A percentile compares a stretch with the other conserved stretches of the same genome.
Conservation (phyloP, 2,797 vertebrate genomes). For the Stomatorhinus walkeri region DNA sequence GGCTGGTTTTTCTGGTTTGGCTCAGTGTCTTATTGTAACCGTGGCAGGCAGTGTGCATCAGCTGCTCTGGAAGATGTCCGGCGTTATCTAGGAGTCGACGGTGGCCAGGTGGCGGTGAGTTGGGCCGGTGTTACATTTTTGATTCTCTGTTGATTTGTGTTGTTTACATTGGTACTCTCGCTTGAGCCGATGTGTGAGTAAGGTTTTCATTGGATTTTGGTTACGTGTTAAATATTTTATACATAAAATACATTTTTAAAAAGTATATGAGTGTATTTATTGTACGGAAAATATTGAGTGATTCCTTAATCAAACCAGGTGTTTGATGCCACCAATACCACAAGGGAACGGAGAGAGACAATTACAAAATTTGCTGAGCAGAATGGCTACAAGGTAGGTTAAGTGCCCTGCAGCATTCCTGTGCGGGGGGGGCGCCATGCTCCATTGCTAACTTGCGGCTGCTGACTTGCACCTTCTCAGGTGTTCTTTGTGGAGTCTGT, state of each 20-base stretch:
- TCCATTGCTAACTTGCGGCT: not conserved
- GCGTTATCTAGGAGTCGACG: constrained; percentile 80
- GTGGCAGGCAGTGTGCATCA: constrained; percentile 81
- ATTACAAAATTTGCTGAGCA: constrained; percentile 90
- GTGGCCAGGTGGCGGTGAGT: constrained; percentile 89
- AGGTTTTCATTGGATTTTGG: not conserved
- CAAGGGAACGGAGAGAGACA: constrained; percentile 84
- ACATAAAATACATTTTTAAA: not conserved
- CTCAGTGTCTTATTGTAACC: not conserved
- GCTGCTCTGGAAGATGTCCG: constrained; percentile 83
- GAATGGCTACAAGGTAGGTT: constrained; percentile 85
- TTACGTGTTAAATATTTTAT: not conserved
- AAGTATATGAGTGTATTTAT: not conserved
- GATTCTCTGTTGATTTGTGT: not conserved
- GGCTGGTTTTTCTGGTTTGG: not conserved
- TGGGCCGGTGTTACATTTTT: not conserved
- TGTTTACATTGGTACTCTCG: not conserved
- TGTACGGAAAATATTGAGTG: not conserved
- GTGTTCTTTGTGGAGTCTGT: constrained; percentile 97
- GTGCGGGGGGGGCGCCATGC: not conserved
- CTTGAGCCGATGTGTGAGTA: not conserved
- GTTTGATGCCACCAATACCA: constrained; percentile 97
- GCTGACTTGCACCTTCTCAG: constrained; percentile 45
- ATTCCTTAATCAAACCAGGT: constrained; percentile 58
- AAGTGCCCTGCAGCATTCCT: not conserved